A percentile compares a stretch with the other conserved stretches of the same genome.
Conservation (phyloP, 2,888 invertebrate species). For the Argynnis bischoffii region DNA sequence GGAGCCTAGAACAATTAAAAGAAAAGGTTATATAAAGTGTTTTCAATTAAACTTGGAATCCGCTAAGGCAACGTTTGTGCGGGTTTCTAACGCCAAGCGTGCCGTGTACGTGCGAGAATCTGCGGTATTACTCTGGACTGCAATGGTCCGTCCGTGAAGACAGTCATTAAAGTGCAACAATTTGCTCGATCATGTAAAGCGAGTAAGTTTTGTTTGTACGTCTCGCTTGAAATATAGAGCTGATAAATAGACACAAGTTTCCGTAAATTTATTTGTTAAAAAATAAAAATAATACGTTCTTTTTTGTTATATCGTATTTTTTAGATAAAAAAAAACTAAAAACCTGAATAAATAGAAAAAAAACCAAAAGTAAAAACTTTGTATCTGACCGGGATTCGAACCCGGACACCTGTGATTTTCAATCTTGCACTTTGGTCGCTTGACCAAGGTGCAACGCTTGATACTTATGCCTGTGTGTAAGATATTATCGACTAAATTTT, state of each 20-base stretch:
- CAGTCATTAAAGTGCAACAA: conserved; percentile 70
- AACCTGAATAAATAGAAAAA: too few relatives aligned
- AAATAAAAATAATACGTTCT: not conserved
- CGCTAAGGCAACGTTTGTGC: conserved; percentile 56
- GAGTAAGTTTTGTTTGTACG: conserved; percentile 33
- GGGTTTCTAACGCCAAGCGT: conserved; percentile 56
- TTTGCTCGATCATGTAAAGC: conserved; percentile 54
- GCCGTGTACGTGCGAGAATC: conserved; percentile 62
- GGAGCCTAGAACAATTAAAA: conserved; percentile 62
- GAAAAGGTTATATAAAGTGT: conserved; percentile 69
- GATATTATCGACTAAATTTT: too few relatives aligned
- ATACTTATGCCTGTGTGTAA: too few relatives aligned
- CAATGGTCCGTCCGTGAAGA: conserved; percentile 48
- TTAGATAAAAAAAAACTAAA: too few relatives aligned
- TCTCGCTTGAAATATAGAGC: conserved; percentile 2
- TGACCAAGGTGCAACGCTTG: too few relatives aligned
- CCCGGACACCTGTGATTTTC: too few relatives aligned
- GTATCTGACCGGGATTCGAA: too few relatives aligned
- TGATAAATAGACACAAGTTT: not conserved
- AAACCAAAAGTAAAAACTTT: too few relatives aligned
- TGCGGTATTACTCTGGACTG: conserved; percentile 59
- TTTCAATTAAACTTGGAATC: conserved; percentile 78
- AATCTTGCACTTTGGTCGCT: too few relatives aligned
- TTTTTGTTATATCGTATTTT: too few relatives aligned
- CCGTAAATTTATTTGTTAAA: not conserved